Evolutionary conservation across 2,797 vertebrate species (phyloP), one percentile per base, ranked within the genome.

Genomic region (Podarcis siculus): DNA sequence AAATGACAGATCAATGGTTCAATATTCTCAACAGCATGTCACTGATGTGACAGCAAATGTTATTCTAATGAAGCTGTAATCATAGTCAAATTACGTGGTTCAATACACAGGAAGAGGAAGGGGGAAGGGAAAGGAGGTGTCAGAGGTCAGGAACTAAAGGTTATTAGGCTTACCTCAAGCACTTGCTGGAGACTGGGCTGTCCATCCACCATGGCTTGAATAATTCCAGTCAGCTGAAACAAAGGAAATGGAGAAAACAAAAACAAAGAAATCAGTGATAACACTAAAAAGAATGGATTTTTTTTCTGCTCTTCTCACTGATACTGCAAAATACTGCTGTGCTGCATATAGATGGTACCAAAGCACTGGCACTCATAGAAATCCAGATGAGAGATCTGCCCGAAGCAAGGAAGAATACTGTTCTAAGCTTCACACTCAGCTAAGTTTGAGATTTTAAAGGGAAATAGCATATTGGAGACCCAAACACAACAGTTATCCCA

Each of bases 1-100:
- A 96, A 95, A 97, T 96, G 97, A 97, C 96, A 97, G 96, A 98
- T 98, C 98, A 97, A 97, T 98, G 96, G 95, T 97, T 97, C 97
- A 95, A 97, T 97, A 96, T 95, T 94, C 96, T 95, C 95, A 94
- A 94, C 95, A 95, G 93, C 86, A 89, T 96, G 96, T 95, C 96
- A 96, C 96, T 94, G 89, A 95, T 90, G 94, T 97, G 97, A 96
- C 97, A 97, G 96, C 96, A 97, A 95, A 95, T 96, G 94, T 96
- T 95, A 97, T 98, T 98, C 97, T 98, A 95, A 97, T 97, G 95
- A 98, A 98, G 96, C 95, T 88, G 96, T 98, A 97, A 98, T 98
- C 97, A 97, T 97, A 97, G 95, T 93, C 92, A 97, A 97, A 98
- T 98, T 97, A 97, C 94, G 98, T 94, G 93, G 95, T 96, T 95